Evolutionary conservation across 1,140 invertebrate genomes (phyloP), one percentile per base, ranked within the genome.

Genomic region (Panagrolaimus sp.): DNA sequence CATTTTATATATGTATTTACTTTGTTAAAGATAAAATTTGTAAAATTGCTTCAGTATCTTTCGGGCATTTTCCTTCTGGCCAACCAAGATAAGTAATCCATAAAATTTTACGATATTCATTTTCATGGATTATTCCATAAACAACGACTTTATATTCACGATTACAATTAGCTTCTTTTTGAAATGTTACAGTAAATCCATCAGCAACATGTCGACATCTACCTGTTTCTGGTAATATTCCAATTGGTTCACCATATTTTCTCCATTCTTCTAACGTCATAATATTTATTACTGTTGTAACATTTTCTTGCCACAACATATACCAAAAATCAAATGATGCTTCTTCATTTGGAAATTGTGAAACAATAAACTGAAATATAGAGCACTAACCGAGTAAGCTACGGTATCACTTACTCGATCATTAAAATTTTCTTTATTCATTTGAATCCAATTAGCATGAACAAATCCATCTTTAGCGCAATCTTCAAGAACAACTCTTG

Each of bases 381-480:
- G 20, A 11, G 11, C 20, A 11, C n/a, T 25, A 23, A 27, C 20
- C 20, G n/a, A 27, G 4, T 0, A 16, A 16, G 2, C 0, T 27
- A 23, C 9, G 0, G 3, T 57, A 23, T 25, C 20, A 57, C 51
- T 57, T 3, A 16, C 51, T 11, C 51, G 11, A 25, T 57, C 51
- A 57, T 57, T 57, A 25, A 27, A 20, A 57, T 57, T 57, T 1
- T 57, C 51, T 3, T 27, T 20, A 57, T 1, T 57, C 51, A 57
- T 57, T 27, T 13, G 51, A 11, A 57, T 16, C 51, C 51, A 57
- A 57, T 5, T 57, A 5, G 51, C 51, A 23, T 57, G 51, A n/a
- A 57, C n/a, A 57, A 57, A 57, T 20, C 51, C 51, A 13, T 16
- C 51, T 57, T 57, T 16, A 27, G 51, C 51, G 20, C 51, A 57